Evolutionary conservation across 2,888 invertebrate species (phyloP), one percentile per base, ranked within the genome.

Genomic region (Plagodis pulveraria): DNA sequence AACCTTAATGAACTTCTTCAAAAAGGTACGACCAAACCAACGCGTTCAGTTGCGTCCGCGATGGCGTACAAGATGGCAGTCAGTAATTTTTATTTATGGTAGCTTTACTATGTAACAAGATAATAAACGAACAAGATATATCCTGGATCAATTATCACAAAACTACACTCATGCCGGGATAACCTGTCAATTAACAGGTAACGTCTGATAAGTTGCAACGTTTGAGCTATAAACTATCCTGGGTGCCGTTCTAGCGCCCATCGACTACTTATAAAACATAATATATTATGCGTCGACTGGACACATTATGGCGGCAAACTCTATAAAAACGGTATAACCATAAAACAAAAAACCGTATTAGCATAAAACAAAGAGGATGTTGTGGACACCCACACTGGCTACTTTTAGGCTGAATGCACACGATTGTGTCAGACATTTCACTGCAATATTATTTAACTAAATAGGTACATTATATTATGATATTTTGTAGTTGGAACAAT

Each of bases 301-400:
- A 56, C 55, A 59, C 72, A 66, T 78, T 69, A 83, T 77, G 71
- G 78, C 74, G 73, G 70, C 71, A 68, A 71, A 74, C 74, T 74
- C 80, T 81, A 81, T 86, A 84, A 85, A 86, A 79, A 71, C 62
- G 67, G 70, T 81, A 79, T 81, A 73, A 74, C 69, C 77, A 80
- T 86, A 85, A 86, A 86, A 83, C 80, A 83, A 81, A 84, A 60
- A 79, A 71, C 59, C 69, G 69, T 81, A 79, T 81, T 74, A 75
- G 69, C 77, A 80, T 86, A 85, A 86, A 86, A 83, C 80, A 83
- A 81, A 84, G 74, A 70, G 76, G 74, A 75, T 74, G 74, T 71
- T 53, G 71, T 55, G 78, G 73, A 84, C 85, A 81, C 84, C 85
- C 84, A 86, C 86, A 78, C 70, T 59, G 73, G 74, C 74, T 75